Evolutionary conservation across 2,888 invertebrate genomes (phyloP).

Genomic region (Onchidella celtica): DNA sequence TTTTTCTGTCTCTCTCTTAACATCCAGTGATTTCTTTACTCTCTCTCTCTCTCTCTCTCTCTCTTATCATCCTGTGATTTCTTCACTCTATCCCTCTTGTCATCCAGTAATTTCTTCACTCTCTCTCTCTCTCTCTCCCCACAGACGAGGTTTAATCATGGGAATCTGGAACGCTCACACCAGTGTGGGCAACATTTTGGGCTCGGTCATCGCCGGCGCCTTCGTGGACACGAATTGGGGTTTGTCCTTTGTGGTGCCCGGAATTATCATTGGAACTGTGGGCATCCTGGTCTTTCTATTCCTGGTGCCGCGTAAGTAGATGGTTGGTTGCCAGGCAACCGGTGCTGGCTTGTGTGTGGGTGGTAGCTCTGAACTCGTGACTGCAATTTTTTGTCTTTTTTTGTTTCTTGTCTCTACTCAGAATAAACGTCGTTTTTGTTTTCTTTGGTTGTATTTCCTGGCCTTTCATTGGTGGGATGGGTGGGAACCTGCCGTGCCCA

Average conservation of each 20-base stretch:
- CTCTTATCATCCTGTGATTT: no score
- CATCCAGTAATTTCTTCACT: neutral
- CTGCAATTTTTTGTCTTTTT: no score
- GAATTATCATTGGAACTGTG: conserved; percentile 85
- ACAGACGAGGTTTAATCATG: conserved; percentile 87
- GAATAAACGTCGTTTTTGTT: no score
- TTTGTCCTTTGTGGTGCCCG: conserved; percentile 94
- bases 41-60: neutral
- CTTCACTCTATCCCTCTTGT: no score
- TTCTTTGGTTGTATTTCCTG: no score
- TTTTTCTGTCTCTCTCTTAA: neutral
- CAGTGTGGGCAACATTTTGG: conserved; percentile 95
- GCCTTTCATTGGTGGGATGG: no score
- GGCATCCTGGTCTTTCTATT: conserved; percentile 89
- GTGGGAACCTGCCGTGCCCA: no score
- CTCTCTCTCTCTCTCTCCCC: neutral
- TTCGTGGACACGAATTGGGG: conserved; percentile 92
- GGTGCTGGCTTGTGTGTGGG: no score
- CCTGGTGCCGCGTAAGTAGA: conserved; percentile 85
- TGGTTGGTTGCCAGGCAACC: no score
- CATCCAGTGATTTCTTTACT: neutral
- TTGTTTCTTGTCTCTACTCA: no score
- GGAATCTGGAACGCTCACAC: conserved; percentile 99
- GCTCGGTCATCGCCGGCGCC: conserved; percentile 91
- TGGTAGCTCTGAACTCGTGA: no score